Base-by-base conservation (phyloP, 2,113 vertebrate species). In the Tiliqua scincoides region DNA sequence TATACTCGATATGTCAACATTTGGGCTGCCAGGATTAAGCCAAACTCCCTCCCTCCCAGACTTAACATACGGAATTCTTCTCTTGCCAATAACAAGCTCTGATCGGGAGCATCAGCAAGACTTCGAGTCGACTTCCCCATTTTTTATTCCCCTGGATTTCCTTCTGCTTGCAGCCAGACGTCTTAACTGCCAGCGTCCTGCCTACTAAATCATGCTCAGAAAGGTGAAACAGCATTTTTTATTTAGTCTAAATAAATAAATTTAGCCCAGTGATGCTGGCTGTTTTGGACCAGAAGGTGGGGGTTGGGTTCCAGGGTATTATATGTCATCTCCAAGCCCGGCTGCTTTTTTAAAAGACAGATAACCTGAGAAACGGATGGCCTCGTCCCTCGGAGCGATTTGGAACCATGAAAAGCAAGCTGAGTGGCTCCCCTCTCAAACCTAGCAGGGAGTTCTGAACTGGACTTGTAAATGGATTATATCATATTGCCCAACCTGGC, bases 211-310 rank as follows among this genome's bases (percentile, higher is more conserved):
- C 85, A 86, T 84, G 32, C 72, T 86, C 84, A 61, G 73, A 79
- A 80, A 89, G 17, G 57, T 73, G 61, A 74, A 76, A 59, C 14
- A 82, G 54, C 78, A 71, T 54, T 52, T 59, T 92, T 92, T 63
- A 75, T 91, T 87, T 82, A 9, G 79, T 90, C 83, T 90, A 63
- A 78, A 86, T 88, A 87, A 63, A n/a, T n/a, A n/a, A n/a, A n/a
- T n/a, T n/a, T 21, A 81, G 37, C 68, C 79, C 83, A 71, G 84
- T 80, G 81, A 27, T 4, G 1, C 30, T 30, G 72, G 32, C 65
- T 85, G 35, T 18, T 32, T 85, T 73, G 48, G 86, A 43, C 52
- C 32, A 70, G 15, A 76, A 11, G 72, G 25, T 8, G 40, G 1
- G n/a, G 15, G 68, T 54, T 67, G 83, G 20, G 86, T 88, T 93